phyloP scores from a whole-genome alignment of 2,888 invertebrate genomes.

The Ichneumoninae sp. region DNA sequence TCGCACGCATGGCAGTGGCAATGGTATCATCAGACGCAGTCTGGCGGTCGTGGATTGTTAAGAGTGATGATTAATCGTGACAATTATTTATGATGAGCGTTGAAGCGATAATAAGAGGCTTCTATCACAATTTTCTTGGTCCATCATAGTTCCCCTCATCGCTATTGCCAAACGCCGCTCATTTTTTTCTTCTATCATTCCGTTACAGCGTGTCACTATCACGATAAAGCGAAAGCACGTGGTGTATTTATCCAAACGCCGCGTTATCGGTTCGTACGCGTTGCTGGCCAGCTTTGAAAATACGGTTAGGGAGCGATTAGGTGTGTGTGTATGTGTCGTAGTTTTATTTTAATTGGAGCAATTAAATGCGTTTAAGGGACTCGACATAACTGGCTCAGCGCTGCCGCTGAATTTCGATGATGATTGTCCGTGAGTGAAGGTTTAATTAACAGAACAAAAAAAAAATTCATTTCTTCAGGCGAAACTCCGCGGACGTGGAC shows the following conservation, averaged over 20 bases:
- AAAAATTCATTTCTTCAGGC: conserved; percentile 67
- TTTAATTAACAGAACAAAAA: too few species aligned
- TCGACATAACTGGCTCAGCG: background rate
- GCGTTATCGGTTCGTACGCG: background rate
- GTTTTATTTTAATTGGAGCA: background rate
- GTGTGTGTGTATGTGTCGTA: background rate
- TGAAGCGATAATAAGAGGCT: conserved; percentile 9
- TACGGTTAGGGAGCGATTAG: background rate
- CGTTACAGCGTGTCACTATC: background rate
- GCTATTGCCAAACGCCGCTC: background rate
- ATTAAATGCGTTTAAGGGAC: background rate
- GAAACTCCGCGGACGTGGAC: conserved; percentile 68
- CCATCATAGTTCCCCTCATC: background rate
- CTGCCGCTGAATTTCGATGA: background rate
- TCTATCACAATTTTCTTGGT: conserved; percentile 12
- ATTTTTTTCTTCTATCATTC: background rate
- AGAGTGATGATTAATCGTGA: conserved; percentile 35
- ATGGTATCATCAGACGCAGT: conserved; percentile 4
- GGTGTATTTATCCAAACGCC: background rate
- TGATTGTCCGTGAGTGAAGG: background rate
- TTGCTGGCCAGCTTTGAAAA: background rate
- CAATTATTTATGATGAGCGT: conserved; percentile 36
- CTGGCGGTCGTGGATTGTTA: background rate
- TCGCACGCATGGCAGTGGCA: conserved; percentile 14
- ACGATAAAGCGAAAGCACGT: conserved; percentile 5